Evolutionary conservation across 53 echinoderm and acorn worm genomes (phyloP), one percentile per base, ranked within the genome.

Genomic region (Apostichopus leukothele): DNA sequence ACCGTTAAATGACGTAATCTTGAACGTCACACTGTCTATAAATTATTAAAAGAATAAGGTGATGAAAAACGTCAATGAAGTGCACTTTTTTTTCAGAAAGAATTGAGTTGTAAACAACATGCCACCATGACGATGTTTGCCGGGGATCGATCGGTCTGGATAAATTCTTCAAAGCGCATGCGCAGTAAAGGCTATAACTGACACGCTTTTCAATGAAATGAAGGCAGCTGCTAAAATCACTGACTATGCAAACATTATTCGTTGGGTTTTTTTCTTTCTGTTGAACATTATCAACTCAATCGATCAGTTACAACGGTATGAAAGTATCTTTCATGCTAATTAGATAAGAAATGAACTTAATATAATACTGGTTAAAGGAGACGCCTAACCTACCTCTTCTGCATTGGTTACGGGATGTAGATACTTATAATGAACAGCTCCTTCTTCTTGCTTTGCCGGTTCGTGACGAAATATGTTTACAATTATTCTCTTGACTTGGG

Each of bases 31-130:
- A 19, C 13, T 7, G 71, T 71, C 20, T 71, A 71, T 71, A 71
- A 71, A n/a, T 71, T 19, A 71, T 71, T 71, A 71, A 71, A 71
- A 71, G 71, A 71, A 71, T 71, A 71, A 71, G 71, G 71, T 71
- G 71, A 71, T 71, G 71, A 71, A 13, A 71, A 71, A 71, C 71
- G 71, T 71, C 71, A 71, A 71, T 71, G 71, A n/a, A 71, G 14
- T 71, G 71, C 20, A 71, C 71, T 18, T 71, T 71, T 71, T 71
- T 71, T 19, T 16, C 18, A 39, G 6, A 4, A 18, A 6, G 71
- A 71, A 6, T 6, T 14, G 18, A 19, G 18, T 16, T 16, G 71
- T 71, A 13, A 71, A 71, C 71, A 71, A 71, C 71, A 6, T 18
- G 71, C 18, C 18, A 19, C 71, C 71, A 71, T 71, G 71, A 18